Evolutionary conservation across 2,888 invertebrate species (phyloP).

Genomic region (Lepidonotus clava): DNA sequence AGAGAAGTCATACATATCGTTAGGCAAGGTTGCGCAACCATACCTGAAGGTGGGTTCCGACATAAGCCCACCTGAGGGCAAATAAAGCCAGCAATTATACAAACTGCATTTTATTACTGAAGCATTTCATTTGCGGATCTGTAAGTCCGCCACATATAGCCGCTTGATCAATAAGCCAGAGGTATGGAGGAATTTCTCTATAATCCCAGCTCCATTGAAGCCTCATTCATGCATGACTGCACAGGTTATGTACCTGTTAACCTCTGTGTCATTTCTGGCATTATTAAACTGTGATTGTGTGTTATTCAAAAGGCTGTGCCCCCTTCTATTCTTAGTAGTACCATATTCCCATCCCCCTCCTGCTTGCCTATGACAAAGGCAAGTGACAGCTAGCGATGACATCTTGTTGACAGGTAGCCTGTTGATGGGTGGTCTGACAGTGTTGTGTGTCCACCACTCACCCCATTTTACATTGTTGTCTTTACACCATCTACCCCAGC

Average conservation of each 20-base stretch:
- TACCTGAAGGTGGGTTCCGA: neutral
- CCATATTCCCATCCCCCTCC: neutral
- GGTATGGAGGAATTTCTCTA: too few relatives aligned
- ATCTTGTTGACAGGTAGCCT: constrained; percentile 11
- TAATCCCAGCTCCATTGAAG: too few relatives aligned
- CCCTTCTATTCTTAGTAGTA: constrained; percentile 1
- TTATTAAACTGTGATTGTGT: neutral
- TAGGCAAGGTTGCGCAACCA: constrained; percentile 14
- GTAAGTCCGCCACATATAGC: too few relatives aligned
- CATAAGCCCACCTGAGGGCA: constrained; percentile 27
- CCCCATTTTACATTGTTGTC: neutral
- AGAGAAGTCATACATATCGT: constrained; percentile 16
- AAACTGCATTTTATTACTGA: constrained; percentile 13
- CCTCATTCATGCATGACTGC: neutral
- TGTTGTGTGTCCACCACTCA: neutral
- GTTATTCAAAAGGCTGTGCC: neutral
- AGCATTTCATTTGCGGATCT: neutral
- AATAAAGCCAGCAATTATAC: constrained; percentile 21
- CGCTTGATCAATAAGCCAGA: too few relatives aligned
- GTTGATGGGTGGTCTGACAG: neutral
- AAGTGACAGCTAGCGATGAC: neutral
- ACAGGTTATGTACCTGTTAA: neutral
- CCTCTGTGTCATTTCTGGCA: neutral
- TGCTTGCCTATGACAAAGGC: neutral
- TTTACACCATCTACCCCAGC: neutral